Conservation (phyloP, 2,888 invertebrate genomes). For the Blastobasis lacticolella region DNA sequence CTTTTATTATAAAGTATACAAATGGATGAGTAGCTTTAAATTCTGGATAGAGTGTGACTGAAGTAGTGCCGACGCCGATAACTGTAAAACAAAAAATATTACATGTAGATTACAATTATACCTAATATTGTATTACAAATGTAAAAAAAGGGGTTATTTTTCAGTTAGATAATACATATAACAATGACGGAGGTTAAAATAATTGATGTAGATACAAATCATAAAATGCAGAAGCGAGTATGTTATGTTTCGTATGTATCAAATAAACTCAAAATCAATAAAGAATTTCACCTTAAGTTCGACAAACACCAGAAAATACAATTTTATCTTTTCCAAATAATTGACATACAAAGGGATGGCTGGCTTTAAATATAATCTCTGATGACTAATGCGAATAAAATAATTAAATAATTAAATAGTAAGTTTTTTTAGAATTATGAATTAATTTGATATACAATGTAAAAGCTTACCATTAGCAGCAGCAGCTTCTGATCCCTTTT, state of each 20-base stretch:
- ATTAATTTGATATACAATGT: not conserved
- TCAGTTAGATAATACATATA: not conserved
- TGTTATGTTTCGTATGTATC: not conserved
- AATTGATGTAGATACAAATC: not conserved
- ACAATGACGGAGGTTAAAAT: not conserved
- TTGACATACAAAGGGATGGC: slow-evolving; percentile 6
- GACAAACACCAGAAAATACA: slow-evolving; percentile 2
- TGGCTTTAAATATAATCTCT: slow-evolving; percentile 1
- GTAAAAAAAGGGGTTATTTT: slow-evolving; percentile 18
- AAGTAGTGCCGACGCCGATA: not conserved
- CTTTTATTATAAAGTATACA: slow-evolving; percentile 11
- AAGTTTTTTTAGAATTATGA: not conserved
- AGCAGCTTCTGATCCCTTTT: slow-evolving; percentile 45
- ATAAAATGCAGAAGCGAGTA: not conserved
- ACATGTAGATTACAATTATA: slow-evolving; percentile 16
- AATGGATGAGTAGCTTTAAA: slow-evolving; percentile 17
- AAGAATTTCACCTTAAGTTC: slow-evolving; percentile 2
- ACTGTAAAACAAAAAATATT: slow-evolving; percentile 15
- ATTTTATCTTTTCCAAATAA: slow-evolving; percentile 5
- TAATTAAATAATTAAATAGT: not conserved
- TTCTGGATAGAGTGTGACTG: slow-evolving; percentile 1
- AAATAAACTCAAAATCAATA: not conserved
- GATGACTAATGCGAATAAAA: no score
- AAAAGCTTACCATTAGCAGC: slow-evolving; percentile 40
- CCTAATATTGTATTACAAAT: slow-evolving; percentile 15